phyloP scores from a whole-genome alignment of 2,888 invertebrate species.

The Halictus ligatus region DNA sequence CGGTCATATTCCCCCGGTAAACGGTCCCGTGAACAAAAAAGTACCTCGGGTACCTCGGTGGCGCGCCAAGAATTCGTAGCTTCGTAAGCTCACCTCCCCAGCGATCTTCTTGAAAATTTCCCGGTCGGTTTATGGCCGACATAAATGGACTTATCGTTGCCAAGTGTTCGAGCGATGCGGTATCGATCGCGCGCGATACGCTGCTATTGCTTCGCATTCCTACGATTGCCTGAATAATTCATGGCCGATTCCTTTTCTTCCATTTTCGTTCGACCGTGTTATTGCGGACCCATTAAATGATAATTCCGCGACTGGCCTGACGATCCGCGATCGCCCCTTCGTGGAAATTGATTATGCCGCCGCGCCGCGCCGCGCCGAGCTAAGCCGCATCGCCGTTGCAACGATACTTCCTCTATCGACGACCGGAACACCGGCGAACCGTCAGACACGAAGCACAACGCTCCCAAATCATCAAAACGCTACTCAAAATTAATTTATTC shows the following conservation, averaged over 20 bases:
- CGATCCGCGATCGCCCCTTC: conserved; percentile 30
- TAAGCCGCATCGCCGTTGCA: neutral
- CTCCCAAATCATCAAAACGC: neutral
- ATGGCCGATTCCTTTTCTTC: conserved; percentile 45
- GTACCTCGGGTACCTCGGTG: conserved; percentile 43
- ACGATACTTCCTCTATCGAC: conserved; percentile 25
- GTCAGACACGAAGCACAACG: neutral
- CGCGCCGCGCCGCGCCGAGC: neutral
- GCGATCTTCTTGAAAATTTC: conserved; percentile 56
- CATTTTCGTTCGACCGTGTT: conserved; percentile 18
- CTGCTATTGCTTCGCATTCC: conserved; percentile 54
- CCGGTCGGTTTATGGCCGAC: conserved; percentile 45
- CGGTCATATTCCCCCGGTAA: conserved; percentile 58
- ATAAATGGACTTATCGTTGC: conserved; percentile 58
- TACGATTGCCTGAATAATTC: conserved; percentile 58
- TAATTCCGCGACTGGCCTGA: conserved; percentile 43
- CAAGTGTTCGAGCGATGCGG: conserved; percentile 53
- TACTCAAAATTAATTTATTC: neutral
- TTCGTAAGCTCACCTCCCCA: conserved; percentile 39
- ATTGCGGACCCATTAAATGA: conserved; percentile 52
- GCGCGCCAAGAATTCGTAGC: conserved; percentile 53
- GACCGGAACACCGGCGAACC: neutral
- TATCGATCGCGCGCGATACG: conserved; percentile 49
- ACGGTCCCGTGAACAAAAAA: conserved; percentile 52
- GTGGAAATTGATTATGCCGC: conserved; percentile 36